Evolutionary conservation across 2,888 invertebrate genomes (phyloP), one percentile per base, ranked within the genome.

Genomic region (Cheilosia urbana): DNA sequence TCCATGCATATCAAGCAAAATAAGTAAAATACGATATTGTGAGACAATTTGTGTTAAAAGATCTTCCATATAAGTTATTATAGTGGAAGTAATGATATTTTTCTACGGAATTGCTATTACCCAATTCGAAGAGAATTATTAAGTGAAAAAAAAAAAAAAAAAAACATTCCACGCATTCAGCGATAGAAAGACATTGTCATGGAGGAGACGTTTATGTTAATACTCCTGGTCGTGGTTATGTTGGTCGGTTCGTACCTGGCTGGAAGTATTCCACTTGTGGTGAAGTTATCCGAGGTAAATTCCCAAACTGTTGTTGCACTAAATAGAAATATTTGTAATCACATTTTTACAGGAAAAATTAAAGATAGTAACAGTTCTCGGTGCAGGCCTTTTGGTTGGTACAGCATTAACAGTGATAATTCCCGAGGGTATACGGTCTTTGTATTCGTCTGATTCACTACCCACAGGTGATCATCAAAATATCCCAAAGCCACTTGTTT

Each of bases 361-460:
- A 40, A 97, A 98, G 90, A 94, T 97, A 90, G 96, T 99, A 42
- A 98, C 99, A 34, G 96, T 99, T 15, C 95, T 99, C 87, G 99
- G 99, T 68, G 99, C 99, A 7, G 99, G 99, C 1, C 94, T 99
- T 7, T 94, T 99, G 1, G 98, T 99, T 1, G 99, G 99, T 1
- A 99, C 99, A 34, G 99, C 99, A 0, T 92, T 99, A 40, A 97
- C 98, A 5, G 99, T 99, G 0, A 99, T 99, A 72, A 99, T 99
- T 88, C 99, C 99, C 0, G 99, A 99, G 93, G 99, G 99, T 6
- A 97, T 99, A n/a, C 94, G 98, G 79, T 95, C 97, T 0, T 91
- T 98, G 63, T 95, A 94, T 88, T 93, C 80, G 15, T 72, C 66
- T 1, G 80, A 77, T 24, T 21, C 60, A 21, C 49, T 42, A 42